Conservation (phyloP, 2,113 vertebrate genomes). For the Hoplias malabaricus region DNA sequence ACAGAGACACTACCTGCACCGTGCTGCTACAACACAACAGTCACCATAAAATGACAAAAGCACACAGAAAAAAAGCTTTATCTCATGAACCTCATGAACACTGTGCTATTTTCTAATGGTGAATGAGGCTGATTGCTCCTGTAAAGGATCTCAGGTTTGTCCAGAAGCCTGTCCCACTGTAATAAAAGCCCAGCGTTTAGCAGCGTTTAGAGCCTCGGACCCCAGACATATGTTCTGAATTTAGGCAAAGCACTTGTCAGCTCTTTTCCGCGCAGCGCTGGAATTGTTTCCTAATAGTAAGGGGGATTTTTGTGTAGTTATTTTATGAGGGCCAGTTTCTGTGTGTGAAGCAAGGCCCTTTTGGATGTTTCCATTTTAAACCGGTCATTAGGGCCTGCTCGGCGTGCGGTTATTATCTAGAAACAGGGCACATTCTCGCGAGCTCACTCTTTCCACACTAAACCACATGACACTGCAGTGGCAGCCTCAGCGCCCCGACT, state of each 20-base stretch:
- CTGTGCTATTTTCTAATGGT: no score
- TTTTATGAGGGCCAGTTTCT: slow-evolving; percentile 63
- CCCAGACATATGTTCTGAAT: slow-evolving; percentile 63
- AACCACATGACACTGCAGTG: slow-evolving; percentile 56
- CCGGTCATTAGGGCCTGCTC: slow-evolving; percentile 64
- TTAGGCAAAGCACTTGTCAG: slow-evolving; percentile 69
- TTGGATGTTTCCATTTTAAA: slow-evolving; percentile 73
- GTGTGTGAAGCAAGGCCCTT: slow-evolving; percentile 34
- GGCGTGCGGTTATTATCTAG: slow-evolving; percentile 62
- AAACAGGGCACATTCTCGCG: slow-evolving; percentile 56
- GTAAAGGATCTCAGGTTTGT: slow-evolving; percentile 11
- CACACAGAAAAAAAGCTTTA: no score
- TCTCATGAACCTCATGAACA: no score
- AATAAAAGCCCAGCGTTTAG: slow-evolving; percentile 2
- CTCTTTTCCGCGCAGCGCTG: slow-evolving; percentile 59
- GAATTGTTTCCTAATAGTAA: slow-evolving; percentile 69
- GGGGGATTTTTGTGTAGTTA: slow-evolving; percentile 62
- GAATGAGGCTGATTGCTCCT: no score
- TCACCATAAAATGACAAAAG: no score
- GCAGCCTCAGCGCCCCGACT: not conserved
- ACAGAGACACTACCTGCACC: no score
- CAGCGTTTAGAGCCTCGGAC: slow-evolving; percentile 30
- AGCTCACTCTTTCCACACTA: slow-evolving; percentile 63
- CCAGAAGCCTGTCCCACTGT: not conserved
- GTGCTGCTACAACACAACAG: no score